Conservation (phyloP, 2,113 vertebrate species). For the Ammodytes marinus region DNA sequence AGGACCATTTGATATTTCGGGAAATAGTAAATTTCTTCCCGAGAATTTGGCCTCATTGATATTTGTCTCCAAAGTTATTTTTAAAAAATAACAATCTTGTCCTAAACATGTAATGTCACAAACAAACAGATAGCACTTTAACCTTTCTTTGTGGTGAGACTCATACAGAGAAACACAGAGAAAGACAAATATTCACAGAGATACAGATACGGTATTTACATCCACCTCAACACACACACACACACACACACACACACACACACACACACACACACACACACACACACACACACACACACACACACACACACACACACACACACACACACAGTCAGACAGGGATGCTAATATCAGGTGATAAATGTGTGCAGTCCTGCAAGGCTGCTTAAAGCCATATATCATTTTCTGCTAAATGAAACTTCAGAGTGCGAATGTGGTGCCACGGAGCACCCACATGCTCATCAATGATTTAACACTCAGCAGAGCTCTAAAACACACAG, state of each 20-base stretch:
- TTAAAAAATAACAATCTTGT: constrained; percentile 17
- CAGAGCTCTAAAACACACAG: constrained; percentile 58
- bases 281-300: neutral
- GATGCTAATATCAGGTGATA: constrained; percentile 77
- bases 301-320: constrained; percentile 20
- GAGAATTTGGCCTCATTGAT: neutral
- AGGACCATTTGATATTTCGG: too few species aligned
- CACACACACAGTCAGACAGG: constrained; percentile 49
- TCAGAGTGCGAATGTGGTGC: constrained; percentile 56
- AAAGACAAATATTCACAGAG: constrained; percentile 30
- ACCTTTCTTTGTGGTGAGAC: neutral
- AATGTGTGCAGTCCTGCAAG: constrained; percentile 71
- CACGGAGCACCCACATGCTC: constrained; percentile 50
- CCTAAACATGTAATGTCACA: constrained; percentile 11
- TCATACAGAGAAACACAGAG: neutral
- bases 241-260: constrained; percentile 15
- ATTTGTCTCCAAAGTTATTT: neutral
- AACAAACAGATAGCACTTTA: neutral
- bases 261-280: constrained; percentile 36
- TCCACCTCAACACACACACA: constrained; percentile 21
- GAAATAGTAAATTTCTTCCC: too few species aligned
- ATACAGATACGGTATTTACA: constrained; percentile 25
- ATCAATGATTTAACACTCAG: constrained; percentile 74
- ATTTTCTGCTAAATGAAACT: constrained; percentile 79
- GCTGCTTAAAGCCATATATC: constrained; percentile 73